Evolutionary conservation across 37 sponge, comb jelly and placozoan genomes (phyloP).

Genomic region (Haliclona indistincta): DNA sequence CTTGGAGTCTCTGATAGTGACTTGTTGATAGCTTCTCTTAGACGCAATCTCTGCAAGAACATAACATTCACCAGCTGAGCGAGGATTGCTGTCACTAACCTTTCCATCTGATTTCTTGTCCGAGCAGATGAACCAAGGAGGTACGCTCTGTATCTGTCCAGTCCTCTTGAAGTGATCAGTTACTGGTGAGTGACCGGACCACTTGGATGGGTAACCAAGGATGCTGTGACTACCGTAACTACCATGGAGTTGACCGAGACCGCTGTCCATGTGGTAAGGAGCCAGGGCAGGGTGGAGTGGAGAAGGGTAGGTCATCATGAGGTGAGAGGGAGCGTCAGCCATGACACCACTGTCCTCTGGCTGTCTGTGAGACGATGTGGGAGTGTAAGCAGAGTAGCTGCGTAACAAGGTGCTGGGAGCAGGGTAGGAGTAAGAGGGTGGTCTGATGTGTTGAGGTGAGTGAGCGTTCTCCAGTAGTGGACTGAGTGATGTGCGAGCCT

Average conservation of each 20-base stretch:
- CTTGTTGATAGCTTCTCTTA: conserved; percentile 64
- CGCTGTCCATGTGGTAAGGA: too few species aligned
- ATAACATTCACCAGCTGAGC: too few species aligned
- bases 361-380: background rate
- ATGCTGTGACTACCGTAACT: background rate
- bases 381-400: background rate
- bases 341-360: background rate
- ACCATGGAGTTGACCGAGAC: too few species aligned
- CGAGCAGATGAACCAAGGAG: conserved; percentile 66
- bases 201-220: too few species aligned
- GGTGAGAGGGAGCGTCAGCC: background rate
- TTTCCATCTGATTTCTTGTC: conserved; percentile 52
- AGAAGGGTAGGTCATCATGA: too few species aligned
- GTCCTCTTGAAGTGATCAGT: conserved; percentile 18
- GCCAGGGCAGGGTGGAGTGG: too few species aligned
- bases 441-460: conserved; percentile 8
- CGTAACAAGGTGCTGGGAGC: background rate
- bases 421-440: background rate
- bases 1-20: conserved; percentile 53
- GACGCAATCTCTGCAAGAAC: conserved; percentile 56
- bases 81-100: too few species aligned
- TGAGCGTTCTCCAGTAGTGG: conserved; percentile 52
- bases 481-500: conserved; percentile 52
- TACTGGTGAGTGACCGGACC: conserved; percentile 13
- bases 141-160: conserved; percentile 59